phyloP scores from a whole-genome alignment of 2,797 vertebrate species.

The Calcarius lapponicus region DNA sequence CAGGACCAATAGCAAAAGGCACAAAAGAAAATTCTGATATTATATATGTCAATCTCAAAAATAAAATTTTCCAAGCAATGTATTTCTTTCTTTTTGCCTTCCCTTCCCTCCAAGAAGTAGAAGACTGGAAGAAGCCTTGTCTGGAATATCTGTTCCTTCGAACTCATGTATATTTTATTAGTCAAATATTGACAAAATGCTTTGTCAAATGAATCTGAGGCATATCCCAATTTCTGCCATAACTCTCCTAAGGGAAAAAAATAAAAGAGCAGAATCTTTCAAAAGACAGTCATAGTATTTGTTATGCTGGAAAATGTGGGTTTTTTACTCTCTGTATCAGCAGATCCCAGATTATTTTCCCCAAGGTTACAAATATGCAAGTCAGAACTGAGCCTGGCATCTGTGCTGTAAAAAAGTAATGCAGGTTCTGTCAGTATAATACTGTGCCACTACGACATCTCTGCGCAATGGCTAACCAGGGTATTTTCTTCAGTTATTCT shows the following conservation, averaged over 20 bases:
- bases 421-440: neutral
- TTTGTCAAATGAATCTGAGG: neutral
- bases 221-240: neutral
- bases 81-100: neutral
- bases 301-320: neutral
- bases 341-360: neutral
- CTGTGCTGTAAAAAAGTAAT: neutral
- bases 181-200: neutral
- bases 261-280: neutral
- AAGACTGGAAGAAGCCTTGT: neutral
- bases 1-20: neutral
- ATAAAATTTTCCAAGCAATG: neutral
- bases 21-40: neutral
- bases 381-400: neutral
- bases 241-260: neutral
- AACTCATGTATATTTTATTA: neutral
- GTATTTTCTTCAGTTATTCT: neutral
- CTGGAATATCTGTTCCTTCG: neutral
- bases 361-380: neutral
- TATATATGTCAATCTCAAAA: neutral
- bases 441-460: neutral
- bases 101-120: fast-evolving
- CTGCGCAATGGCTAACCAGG: neutral
- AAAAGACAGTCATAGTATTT: neutral
- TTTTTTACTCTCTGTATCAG: neutral